Evolutionary conservation across 2,797 vertebrate species (phyloP).

Genomic region (Sarcoramphus papa): DNA sequence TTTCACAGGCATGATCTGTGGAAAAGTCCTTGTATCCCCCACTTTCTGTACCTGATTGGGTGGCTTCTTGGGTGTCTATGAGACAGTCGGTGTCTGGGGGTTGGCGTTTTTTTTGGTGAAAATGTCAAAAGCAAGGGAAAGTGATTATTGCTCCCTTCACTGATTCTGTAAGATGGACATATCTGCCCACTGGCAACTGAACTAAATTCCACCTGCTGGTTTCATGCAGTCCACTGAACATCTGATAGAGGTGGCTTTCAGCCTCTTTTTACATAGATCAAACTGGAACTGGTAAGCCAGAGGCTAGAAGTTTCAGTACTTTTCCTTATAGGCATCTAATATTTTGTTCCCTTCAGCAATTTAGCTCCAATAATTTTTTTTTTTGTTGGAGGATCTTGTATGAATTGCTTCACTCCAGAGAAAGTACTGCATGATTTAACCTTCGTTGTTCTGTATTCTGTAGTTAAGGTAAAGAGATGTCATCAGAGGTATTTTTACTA

Average conservation of each 20-base stretch:
- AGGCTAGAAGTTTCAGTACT: not conserved
- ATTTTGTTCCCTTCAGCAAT: not conserved
- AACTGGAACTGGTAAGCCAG: not conserved
- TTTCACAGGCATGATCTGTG: not conserved
- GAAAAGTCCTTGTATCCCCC: not conserved
- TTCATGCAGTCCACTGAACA: not conserved
- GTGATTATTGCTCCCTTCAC: not conserved
- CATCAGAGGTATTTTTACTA: not conserved
- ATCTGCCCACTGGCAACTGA: not conserved
- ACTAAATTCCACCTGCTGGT: not conserved
- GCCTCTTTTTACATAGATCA: not conserved
- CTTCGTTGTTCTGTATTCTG: not conserved
- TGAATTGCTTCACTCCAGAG: not conserved
- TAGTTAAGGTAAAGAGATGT: not conserved
- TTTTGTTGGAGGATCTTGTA: not conserved
- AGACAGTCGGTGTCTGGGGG: not conserved
- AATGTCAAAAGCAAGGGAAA: not conserved
- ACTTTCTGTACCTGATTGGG: not conserved
- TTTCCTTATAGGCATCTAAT: not conserved
- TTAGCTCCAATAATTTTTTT: not conserved
- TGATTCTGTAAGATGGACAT: not conserved
- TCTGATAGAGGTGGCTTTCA: not conserved
- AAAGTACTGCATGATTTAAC: not conserved
- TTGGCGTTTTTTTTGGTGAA: not conserved
- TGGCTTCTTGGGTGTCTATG: not conserved